Evolutionary conservation across 1,140 invertebrate genomes (phyloP), one percentile per base, ranked within the genome.

Genomic region (Eupristina koningsbergeri): DNA sequence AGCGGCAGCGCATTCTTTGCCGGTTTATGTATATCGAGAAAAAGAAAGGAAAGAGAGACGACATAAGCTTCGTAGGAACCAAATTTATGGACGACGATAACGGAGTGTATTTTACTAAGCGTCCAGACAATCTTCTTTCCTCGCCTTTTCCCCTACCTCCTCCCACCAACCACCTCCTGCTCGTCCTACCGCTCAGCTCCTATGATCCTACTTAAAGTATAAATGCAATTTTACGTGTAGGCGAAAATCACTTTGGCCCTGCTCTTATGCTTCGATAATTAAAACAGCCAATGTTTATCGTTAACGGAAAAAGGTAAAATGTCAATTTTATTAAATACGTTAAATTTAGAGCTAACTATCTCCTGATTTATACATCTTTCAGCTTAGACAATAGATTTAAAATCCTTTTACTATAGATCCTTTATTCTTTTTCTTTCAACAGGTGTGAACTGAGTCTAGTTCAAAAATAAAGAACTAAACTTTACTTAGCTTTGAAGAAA

Each of bases 1-100:
- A 84, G 83, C 85, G 80, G 85, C 87, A 84, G 74, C 86, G 85
- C 80, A 63, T 78, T 61, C 74, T 29, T 17, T 29, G 58, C 67
- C 34, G 26, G 13, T 73, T 80, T 34, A 71, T 71, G 34, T 58
- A 53, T 26, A 71, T 39, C 26, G 31, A 47, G 64, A 80, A 73
- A 80, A 39, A 29, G 50, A 31, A n/a, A 15, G 26, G 34, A 1
- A 47, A 41, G 34, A 41, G 34, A 29, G 26, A 47, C 3, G 26
- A 26, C 79, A 39, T 9, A 29, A 63, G 53, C 53, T 61, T 67
- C 47, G 41, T 47, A 67, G 77, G 45, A 11, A 34, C n/a, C 6
- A 34, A 63, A 80, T 80, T 80, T 80, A 80, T 80, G 77, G 17
- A 36, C 29, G 31, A 50, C 39, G 81, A 77, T 63, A 64, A 69